Base-by-base conservation (phyloP, 1,140 invertebrate genomes). In the Pygmarrhopalites habei region DNA sequence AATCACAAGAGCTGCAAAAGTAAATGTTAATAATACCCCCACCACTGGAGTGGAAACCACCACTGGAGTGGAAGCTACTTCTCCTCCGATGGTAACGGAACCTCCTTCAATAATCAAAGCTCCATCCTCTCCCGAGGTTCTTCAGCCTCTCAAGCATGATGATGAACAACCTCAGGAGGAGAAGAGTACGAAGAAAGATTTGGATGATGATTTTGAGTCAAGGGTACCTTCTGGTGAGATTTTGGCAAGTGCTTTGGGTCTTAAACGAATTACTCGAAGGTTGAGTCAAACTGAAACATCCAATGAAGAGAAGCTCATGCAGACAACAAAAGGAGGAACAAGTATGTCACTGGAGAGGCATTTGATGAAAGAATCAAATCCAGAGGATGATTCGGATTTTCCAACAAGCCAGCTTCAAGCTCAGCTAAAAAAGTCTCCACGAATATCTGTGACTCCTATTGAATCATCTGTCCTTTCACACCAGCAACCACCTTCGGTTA, bases 141-240 rank as follows among this genome's bases (percentile, higher is more conserved):
- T 25, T 28, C 23, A 12, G 28, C 41, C 44, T 47, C 44, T 35
- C 5, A 35, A 35, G 15, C 5, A 35, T 7, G 32, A 35, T 35
- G 32, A 35, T 35, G 32, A 35, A 7, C 5, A 35, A 28, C 14
- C 25, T 10, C 41, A 23, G 46, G 43, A 21, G 47, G 23, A 17
- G 59, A 64, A 55, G 39, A 59, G 14, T 30, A 39, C 30, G 61
- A 68, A 32, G 26, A 56, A 68, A 41, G 58, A 65, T 29, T 15
- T 39, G 12, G 35, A 56, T 56, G 53, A 56, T 39, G 53, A 56
- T 41, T 23, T 44, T 49, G 62, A 57, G 29, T 35, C 51, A 10
- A 23, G 60, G n/a, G 51, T 55, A 15, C 60, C 61, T 15, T 66
- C 58, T 52, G 60, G 56, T 23, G 63, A 61, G 58, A 68, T 65